Base-by-base conservation (phyloP, 2,888 invertebrate genomes). In the Luperina nickerlii region DNA sequence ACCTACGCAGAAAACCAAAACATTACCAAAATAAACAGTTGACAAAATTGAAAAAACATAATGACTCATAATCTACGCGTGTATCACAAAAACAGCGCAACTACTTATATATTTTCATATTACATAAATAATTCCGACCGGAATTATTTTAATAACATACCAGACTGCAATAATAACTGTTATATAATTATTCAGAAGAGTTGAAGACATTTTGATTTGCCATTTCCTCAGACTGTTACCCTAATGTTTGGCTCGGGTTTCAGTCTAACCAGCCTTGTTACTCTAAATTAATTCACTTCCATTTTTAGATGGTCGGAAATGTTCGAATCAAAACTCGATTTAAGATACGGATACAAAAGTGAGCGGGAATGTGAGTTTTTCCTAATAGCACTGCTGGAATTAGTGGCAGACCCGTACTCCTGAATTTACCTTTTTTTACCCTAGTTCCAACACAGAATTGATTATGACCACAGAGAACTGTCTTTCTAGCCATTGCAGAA, bases 21-120 rank as follows among this genome's bases (percentile, higher is more conserved):
- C 45, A 74, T 65, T 20, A 82, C 74, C 57, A 67, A 81, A 77
- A 86, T 86, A 86, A 81, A 81, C 74, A 68, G 66, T 78, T 69
- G 76, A 73, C 67, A 74, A 72, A 60, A 81, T 79, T 69, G 32
- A 78, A 74, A 3, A 82, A 54, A 74, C 57, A 82, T 66, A 79
- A 72, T 54, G 42, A 62, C 42, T 42, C 57, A 27, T 75, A 73
- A 73, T 78, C 67, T 48, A 51, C 42, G 9, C 32, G 62, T 72
- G 32, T 9, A 65, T 60, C 66, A 70, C 42, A 45, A 42, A 75
- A 69, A 72, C 71, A 32, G n/a, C n/a, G 5, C 20, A 54, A 70
- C 32, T 66, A 48, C 66, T 72, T 86, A 57, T 83, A 74, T 63
- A 63, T 74, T 65, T 72, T 63, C 42, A 32, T 48, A 20, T 60